Conservation (phyloP, 2,797 vertebrate genomes). For the Lemur catta region DNA sequence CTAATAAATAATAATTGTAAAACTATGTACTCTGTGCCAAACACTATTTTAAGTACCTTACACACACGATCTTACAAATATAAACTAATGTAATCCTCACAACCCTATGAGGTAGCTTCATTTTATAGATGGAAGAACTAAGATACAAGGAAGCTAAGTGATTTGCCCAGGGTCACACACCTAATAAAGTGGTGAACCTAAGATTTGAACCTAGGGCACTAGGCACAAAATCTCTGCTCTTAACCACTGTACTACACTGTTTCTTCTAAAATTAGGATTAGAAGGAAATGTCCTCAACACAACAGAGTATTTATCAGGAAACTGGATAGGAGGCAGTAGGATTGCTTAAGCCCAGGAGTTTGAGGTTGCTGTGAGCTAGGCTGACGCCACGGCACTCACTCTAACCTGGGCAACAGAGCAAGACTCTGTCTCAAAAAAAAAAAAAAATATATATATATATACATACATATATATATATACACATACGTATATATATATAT, state of each 20-base stretch:
- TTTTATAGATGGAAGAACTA: background rate
- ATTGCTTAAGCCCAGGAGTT: too few relatives aligned
- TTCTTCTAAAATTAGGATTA: background rate
- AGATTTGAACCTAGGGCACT: background rate
- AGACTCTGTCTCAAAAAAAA: too few relatives aligned
- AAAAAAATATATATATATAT: too few relatives aligned
- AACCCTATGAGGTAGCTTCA: background rate
- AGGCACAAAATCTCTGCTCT: background rate
- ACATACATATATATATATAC: too few relatives aligned
- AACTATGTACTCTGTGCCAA: background rate
- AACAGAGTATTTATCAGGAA: background rate
- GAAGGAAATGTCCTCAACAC: background rate
- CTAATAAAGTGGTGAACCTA: background rate
- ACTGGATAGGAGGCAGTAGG: too few relatives aligned
- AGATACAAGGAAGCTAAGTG: background rate
- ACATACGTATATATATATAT: too few relatives aligned
- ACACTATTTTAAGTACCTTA: background rate
- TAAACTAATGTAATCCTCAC: background rate
- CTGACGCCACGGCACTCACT: too few relatives aligned
- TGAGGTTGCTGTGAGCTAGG: too few relatives aligned
- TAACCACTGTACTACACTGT: background rate
- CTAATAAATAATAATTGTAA: background rate
- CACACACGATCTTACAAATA: background rate
- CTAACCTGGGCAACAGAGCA: too few relatives aligned
- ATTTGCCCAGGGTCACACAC: background rate